Evolutionary conservation across 2,888 invertebrate species (phyloP).

Genomic region (Drosophila kambysellisi): DNA sequence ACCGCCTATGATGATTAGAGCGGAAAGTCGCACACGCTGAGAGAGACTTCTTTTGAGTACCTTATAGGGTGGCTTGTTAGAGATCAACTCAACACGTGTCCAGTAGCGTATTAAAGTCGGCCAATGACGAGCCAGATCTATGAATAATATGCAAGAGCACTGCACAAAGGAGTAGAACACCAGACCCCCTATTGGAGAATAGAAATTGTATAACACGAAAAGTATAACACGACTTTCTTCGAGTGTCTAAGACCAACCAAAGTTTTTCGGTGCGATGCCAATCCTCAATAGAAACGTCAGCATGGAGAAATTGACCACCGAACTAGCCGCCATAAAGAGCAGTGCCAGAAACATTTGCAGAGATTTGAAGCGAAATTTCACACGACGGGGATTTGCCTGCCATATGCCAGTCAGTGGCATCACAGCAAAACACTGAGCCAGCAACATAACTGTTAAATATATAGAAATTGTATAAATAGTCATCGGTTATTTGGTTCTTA

Average conservation of each 20-base stretch:
- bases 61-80: constrained; percentile 79
- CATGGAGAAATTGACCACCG: constrained; percentile 56
- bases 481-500: not conserved
- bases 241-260: constrained; percentile 66
- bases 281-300: constrained; percentile 55
- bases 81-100: constrained; percentile 80
- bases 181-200: constrained; percentile 69
- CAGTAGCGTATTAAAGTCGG: constrained; percentile 81
- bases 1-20: constrained; percentile 67
- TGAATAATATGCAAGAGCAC: constrained; percentile 75
- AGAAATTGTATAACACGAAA: too few relatives aligned
- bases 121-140: constrained; percentile 81
- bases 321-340: constrained; percentile 62
- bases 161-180: constrained; percentile 81
- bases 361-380: constrained; percentile 77
- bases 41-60: constrained; percentile 64
- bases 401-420: constrained; percentile 86
- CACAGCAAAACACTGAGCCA: constrained; percentile 86
- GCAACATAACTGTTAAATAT: constrained; percentile 82
- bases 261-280: constrained; percentile 83
- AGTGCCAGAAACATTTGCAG: constrained; percentile 65
- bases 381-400: constrained; percentile 81
- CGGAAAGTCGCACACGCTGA: constrained; percentile 72
- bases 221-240: too few relatives aligned
- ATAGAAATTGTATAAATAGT: not conserved